Evolutionary conservation across 2,888 invertebrate species (phyloP).

Genomic region (Dasypolia templi): DNA sequence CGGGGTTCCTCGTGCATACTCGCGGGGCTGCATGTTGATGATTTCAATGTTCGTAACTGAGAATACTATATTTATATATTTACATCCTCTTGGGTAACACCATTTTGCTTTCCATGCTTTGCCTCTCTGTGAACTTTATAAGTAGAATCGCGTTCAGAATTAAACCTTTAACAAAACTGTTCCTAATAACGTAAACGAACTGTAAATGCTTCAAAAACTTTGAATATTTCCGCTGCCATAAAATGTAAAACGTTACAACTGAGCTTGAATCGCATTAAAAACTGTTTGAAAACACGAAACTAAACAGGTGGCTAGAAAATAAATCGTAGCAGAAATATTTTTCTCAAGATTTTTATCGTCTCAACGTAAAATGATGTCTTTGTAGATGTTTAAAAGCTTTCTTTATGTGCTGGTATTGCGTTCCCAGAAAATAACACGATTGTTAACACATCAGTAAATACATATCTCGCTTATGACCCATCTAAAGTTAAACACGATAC

Average conservation of each 20-base stretch:
- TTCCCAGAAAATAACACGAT: conserved; percentile 6
- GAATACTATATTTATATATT: no score
- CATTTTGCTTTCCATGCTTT: neutral
- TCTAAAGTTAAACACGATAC: neutral
- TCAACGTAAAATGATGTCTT: conserved; percentile 31
- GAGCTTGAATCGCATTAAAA: conserved; percentile 8
- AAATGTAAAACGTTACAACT: conserved; percentile 8
- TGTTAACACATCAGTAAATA: neutral
- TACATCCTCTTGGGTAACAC: neutral
- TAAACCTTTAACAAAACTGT: neutral
- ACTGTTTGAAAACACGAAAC: conserved; percentile 33
- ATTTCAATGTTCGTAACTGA: conserved; percentile 3
- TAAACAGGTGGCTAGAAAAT: conserved; percentile 33
- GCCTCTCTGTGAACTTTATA: neutral
- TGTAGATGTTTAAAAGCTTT: conserved; percentile 43
- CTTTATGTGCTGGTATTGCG: neutral
- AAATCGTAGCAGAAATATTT: conserved; percentile 31
- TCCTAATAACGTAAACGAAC: neutral
- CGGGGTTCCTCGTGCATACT: neutral
- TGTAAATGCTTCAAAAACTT: conserved; percentile 6
- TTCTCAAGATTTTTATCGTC: conserved; percentile 41
- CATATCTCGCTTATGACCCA: neutral
- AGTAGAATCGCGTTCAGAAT: neutral
- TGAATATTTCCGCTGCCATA: neutral
- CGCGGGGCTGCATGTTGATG: neutral